Conservation (phyloP, 2,888 invertebrate species). For the Fragum whitleyi region DNA sequence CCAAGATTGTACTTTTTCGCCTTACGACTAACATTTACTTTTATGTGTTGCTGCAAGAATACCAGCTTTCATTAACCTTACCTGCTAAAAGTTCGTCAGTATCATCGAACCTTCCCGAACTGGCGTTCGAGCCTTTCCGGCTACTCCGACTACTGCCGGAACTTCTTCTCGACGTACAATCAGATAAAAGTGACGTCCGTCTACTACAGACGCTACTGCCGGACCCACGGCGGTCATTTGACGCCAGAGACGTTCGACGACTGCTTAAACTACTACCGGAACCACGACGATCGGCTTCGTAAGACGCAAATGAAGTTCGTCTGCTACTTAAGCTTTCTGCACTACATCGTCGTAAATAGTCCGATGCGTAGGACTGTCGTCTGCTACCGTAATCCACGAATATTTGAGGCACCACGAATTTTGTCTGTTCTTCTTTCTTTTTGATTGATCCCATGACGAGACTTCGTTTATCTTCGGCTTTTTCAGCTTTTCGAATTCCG, state of each 20-base stretch:
- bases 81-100: conserved; percentile 79
- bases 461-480: conserved; percentile 77
- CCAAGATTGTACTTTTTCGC: too few species aligned
- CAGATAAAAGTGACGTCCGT: conserved; percentile 78
- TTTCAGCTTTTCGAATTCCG: conserved; percentile 63
- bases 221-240: conserved; percentile 79
- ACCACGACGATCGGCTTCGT: conserved; percentile 75
- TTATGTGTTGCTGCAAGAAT: too few species aligned
- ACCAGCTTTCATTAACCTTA: conserved; percentile 36
- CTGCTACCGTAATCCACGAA: conserved; percentile 82
- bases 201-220: conserved; percentile 79
- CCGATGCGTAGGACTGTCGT: conserved; percentile 79
- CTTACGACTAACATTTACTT: too few species aligned
- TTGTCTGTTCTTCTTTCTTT: conserved; percentile 77
- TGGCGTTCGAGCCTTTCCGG: conserved; percentile 79
- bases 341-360: conserved; percentile 70
- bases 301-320: conserved; percentile 73
- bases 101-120: conserved; percentile 75
- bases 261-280: conserved; percentile 79
- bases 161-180: conserved; percentile 77
- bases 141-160: conserved; percentile 78
- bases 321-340: conserved; percentile 73
- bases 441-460: conserved; percentile 77
- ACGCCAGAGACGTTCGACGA: conserved; percentile 78
- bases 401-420: conserved; percentile 81